These are phyloP conservation scores for Rhynchophorus ferrugineus DNA, from an alignment of 1,140 invertebrate species.

Conservation along the genomic window DNA sequence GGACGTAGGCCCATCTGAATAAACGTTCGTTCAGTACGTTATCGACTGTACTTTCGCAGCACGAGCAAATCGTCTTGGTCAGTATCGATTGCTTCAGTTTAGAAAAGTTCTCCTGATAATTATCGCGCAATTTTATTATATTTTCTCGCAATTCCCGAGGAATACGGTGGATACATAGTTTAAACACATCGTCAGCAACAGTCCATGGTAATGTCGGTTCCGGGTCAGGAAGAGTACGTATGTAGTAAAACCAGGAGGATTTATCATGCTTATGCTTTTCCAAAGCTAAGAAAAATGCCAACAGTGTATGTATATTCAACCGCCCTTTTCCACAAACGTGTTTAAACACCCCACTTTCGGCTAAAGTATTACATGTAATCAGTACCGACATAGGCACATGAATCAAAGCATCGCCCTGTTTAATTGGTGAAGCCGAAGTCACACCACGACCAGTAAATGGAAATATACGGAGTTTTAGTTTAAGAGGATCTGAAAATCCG, in stretches of 20 bases:
- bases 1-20: conserved; percentile 57
- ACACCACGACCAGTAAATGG: conserved; percentile 50
- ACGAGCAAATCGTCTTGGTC: not conserved
- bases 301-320: conserved; percentile 45
- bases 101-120: conserved; percentile 34
- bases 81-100: conserved; percentile 28
- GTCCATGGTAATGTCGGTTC: conserved; percentile 48
- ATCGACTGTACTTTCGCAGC: conserved; percentile 17
- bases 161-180: conserved; percentile 29
- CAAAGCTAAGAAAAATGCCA: conserved; percentile 56
- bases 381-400: conserved; percentile 47
- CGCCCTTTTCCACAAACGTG: conserved; percentile 32
- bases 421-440: conserved; percentile 42
- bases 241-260: conserved; percentile 47
- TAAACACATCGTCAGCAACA: conserved; percentile 41
- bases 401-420: conserved; percentile 43
- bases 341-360: conserved; percentile 29
- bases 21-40: conserved; percentile 40
- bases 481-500: conserved; percentile 30
- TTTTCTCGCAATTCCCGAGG: conserved; percentile 38
- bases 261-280: conserved; percentile 42
- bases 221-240: conserved; percentile 49
- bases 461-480: conserved; percentile 37
- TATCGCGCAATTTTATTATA: conserved; percentile 35
- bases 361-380: conserved; percentile 43